phyloP scores from a whole-genome alignment of 2,888 invertebrate species.

The Thymelicus lineola region DNA sequence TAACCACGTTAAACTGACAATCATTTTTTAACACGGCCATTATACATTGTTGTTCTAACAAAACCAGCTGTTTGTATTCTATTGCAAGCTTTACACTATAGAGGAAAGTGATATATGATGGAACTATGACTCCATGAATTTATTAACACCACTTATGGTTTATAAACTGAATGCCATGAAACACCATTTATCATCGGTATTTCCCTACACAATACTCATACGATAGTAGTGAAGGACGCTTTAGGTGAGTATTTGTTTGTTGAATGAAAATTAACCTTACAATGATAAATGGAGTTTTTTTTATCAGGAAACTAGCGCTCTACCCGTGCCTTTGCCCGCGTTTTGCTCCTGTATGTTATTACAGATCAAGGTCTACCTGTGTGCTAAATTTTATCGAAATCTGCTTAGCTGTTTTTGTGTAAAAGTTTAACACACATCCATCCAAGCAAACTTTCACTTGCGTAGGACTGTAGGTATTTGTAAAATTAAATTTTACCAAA shows the following conservation, averaged over 20 bases:
- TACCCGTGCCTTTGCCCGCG: no score
- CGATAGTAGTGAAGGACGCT: constrained; percentile 13
- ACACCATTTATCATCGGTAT: constrained; percentile 27
- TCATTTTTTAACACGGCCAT: neutral
- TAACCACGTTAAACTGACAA: neutral
- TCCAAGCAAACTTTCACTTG: no score
- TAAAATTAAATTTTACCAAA: neutral
- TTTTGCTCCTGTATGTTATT: no score
- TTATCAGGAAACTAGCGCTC: neutral
- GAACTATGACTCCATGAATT: constrained; percentile 16
- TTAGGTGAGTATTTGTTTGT: constrained; percentile 12
- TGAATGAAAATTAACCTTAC: constrained; percentile 13
- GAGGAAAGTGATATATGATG: constrained; percentile 20
- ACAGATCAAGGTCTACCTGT: no score
- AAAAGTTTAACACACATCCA: no score
- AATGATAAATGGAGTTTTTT: constrained; percentile 1
- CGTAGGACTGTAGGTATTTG: neutral
- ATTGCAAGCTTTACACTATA: constrained; percentile 14
- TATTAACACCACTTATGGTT: constrained; percentile 29
- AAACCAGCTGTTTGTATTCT: constrained; percentile 11
- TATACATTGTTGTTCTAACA: neutral
- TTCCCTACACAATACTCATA: constrained; percentile 20
- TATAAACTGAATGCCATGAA: constrained; percentile 22
- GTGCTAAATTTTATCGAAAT: no score
- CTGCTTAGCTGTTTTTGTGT: no score